Evolutionary conservation across 2,113 vertebrate genomes (phyloP).

Genomic region (Picathartes gymnocephalus): DNA sequence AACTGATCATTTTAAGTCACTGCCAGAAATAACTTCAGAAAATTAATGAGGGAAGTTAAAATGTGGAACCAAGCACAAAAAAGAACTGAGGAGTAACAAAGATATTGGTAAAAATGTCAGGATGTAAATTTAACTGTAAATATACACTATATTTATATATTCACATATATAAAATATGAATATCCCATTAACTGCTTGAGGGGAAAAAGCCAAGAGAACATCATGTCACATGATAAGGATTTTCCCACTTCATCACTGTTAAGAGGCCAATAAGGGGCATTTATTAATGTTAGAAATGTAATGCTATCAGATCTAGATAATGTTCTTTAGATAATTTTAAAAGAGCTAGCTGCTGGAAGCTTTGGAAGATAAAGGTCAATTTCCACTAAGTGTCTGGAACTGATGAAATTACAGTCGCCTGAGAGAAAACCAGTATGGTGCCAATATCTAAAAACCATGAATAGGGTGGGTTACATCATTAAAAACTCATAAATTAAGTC

Average conservation of each 20-base stretch:
- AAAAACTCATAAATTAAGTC: neutral
- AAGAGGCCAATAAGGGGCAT: neutral
- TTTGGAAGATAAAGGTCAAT: constrained; percentile 25
- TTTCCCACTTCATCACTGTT: neutral
- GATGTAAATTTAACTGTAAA: neutral
- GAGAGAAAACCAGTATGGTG: neutral
- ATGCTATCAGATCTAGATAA: neutral
- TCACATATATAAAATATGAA: neutral
- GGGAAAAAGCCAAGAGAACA: neutral
- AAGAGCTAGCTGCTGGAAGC: neutral
- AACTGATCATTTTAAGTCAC: neutral
- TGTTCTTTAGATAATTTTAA: neutral
- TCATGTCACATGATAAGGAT: neutral
- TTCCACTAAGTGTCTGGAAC: constrained; percentile 5
- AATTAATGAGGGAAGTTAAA: neutral
- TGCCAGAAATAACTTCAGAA: neutral
- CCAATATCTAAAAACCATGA: neutral
- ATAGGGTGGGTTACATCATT: neutral
- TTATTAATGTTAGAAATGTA: neutral
- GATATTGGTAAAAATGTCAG: neutral
- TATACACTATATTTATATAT: neutral
- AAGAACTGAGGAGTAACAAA: neutral
- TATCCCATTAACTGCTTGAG: neutral
- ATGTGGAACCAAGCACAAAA: neutral
- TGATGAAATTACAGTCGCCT: neutral